phyloP scores from a whole-genome alignment of 2,888 invertebrate species.

The Mythimna vitellina region DNA sequence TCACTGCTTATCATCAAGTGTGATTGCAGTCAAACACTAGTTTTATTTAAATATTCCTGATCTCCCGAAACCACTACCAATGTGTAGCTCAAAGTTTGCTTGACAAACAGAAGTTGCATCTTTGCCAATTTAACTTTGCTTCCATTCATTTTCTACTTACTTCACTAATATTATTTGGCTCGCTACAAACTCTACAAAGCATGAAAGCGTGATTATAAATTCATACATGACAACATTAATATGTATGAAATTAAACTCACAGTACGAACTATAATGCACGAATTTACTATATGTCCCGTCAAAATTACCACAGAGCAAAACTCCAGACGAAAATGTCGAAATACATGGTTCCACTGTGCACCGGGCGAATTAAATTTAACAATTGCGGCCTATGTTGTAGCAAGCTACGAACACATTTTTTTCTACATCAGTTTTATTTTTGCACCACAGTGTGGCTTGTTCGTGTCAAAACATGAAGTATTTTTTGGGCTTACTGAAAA shows the following conservation, averaged over 20 bases:
- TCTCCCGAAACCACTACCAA: too few relatives aligned
- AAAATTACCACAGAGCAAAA: constrained; percentile 40
- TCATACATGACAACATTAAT: constrained; percentile 38
- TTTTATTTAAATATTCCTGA: too few relatives aligned
- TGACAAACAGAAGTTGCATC: not conserved
- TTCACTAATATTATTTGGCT: constrained; percentile 17
- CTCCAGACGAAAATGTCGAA: constrained; percentile 34
- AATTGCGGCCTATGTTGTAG: constrained; percentile 54
- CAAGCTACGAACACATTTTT: constrained; percentile 42
- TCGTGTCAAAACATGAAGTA: constrained; percentile 51
- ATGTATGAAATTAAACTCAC: constrained; percentile 48
- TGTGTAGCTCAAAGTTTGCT: not conserved
- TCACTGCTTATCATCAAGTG: too few relatives aligned
- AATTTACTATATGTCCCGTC: constrained; percentile 29
- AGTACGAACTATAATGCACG: constrained; percentile 48
- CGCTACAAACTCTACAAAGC: constrained; percentile 20
- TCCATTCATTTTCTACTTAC: not conserved
- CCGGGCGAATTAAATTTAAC: constrained; percentile 60
- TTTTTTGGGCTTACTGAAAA: constrained; percentile 38
- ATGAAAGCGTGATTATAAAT: constrained; percentile 41
- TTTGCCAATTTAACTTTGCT: not conserved
- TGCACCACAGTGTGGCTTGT: constrained; percentile 52
- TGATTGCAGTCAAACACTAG: too few relatives aligned
- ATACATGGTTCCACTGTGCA: constrained; percentile 16
- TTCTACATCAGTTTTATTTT: constrained; percentile 51